Evolutionary conservation across 35 echinoderm and acorn worm species (phyloP).

Genomic region (Apostichopus parvimensis): DNA sequence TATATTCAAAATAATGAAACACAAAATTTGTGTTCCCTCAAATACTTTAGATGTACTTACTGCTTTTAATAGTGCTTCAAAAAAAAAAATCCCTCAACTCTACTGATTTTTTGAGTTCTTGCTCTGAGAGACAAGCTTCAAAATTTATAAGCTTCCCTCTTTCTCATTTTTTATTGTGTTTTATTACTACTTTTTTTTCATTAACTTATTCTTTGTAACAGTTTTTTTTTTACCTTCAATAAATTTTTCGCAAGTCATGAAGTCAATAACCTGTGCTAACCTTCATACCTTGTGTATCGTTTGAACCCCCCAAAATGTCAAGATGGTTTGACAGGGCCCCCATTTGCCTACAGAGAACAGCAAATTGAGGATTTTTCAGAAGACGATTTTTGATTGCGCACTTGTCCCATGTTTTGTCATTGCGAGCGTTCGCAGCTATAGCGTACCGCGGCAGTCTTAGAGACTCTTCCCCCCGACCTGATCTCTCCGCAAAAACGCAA

Average conservation of each 20-base stretch:
- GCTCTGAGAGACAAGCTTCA: background rate
- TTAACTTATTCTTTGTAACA: background rate
- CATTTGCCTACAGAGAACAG: constrained; percentile 31
- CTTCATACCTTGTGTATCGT: constrained; percentile 33
- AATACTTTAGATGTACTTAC: too few species aligned
- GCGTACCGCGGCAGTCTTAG: background rate
- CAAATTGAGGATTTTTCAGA: constrained; percentile 30
- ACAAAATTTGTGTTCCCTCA: too few species aligned
- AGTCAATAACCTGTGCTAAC: constrained; percentile 40
- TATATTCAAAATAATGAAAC: too few species aligned
- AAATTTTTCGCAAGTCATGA: constrained; percentile 16
- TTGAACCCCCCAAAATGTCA: constrained; percentile 27
- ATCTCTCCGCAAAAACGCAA: background rate
- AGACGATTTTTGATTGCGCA: constrained; percentile 31
- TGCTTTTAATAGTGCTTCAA: background rate
- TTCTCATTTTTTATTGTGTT: background rate
- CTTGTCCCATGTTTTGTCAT: background rate
- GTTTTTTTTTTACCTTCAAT: constrained; percentile 4
- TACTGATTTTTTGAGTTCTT: background rate
- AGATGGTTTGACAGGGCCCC: constrained; percentile 8
- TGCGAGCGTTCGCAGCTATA: background rate
- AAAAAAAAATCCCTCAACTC: background rate
- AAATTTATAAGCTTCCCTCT: background rate
- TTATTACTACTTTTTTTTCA: background rate
- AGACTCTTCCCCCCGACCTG: background rate